Conservation (phyloP, 2,888 invertebrate species). For the Zhengitettix transpicula region DNA sequence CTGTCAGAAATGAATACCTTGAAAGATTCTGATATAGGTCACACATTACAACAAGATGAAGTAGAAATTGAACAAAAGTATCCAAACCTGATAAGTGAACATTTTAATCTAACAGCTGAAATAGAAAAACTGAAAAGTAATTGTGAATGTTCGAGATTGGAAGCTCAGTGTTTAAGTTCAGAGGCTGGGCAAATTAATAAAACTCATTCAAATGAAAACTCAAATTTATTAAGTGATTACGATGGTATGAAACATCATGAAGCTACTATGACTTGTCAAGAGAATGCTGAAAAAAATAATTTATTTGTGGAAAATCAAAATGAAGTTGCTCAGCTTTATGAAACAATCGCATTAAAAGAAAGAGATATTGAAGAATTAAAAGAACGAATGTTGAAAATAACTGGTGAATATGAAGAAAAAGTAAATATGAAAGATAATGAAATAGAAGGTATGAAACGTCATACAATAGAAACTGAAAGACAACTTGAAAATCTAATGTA, state of each 20-base stretch:
- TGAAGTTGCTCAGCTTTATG: no score
- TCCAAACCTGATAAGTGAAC: neutral
- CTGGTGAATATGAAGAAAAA: constrained; percentile 14
- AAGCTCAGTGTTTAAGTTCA: neutral
- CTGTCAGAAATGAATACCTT: neutral
- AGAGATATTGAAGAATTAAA: constrained; percentile 15
- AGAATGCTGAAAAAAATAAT: no score
- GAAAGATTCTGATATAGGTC: neutral
- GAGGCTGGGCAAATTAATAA: no score
- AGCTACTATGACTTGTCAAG: no score
- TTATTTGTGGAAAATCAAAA: no score
- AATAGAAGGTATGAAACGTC: constrained; percentile 14
- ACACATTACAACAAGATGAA: neutral
- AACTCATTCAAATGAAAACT: no score
- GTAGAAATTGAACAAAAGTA: neutral
- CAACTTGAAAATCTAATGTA: constrained; percentile 15
- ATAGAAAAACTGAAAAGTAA: no score
- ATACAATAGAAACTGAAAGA: constrained; percentile 14
- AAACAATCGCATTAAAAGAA: constrained; percentile 6
- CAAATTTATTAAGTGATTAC: no score
- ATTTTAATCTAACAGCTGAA: no score
- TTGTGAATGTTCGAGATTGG: no score
- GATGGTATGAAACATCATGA: no score
- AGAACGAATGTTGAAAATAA: constrained; percentile 16
- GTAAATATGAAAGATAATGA: neutral